Percentiles rank a stretch among this genome's conserved stretches.
phyloP scores from a whole-genome alignment of 2,113 vertebrate genomes.

The Odocoileus virginianus region DNA sequence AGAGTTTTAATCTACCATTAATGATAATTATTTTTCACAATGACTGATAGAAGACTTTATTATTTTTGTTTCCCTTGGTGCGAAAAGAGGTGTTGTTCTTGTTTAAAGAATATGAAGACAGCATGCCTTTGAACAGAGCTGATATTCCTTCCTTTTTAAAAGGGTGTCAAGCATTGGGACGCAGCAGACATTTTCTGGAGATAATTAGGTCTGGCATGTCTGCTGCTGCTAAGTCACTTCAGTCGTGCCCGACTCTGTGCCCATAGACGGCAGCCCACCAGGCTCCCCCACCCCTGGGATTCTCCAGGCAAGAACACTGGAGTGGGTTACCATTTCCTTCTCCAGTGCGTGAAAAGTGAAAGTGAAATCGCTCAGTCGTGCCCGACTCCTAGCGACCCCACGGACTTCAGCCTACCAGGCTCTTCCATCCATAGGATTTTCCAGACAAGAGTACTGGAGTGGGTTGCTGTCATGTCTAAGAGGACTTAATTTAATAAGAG shows the following conservation, averaged over 20 bases:
- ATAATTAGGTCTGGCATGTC: conserved; percentile 58
- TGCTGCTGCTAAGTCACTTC: neutral
- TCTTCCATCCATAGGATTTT: too few species aligned
- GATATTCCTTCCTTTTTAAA: conserved; percentile 43
- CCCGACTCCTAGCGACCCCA: too few species aligned
- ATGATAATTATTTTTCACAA: neutral
- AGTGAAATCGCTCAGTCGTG: too few species aligned
- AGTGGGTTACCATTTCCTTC: too few species aligned
- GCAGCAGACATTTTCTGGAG: conserved; percentile 67
- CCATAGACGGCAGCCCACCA: too few species aligned
- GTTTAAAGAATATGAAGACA: neutral
- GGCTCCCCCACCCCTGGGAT: too few species aligned
- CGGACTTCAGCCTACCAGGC: too few species aligned
- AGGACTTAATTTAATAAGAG: conserved; percentile 71
- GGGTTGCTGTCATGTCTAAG: conserved; percentile 55
- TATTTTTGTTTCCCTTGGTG: neutral
- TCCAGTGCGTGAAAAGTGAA: too few species aligned
- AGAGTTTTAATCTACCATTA: neutral
- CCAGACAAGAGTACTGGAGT: too few species aligned
- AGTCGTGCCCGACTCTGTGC: too few species aligned
- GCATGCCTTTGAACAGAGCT: conserved; percentile 43
- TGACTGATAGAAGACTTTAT: neutral
- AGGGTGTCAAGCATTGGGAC: conserved; percentile 65
- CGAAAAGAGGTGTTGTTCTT: neutral
- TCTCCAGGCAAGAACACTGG: too few species aligned